phyloP scores from a whole-genome alignment of 2,888 invertebrate species.

The Furcula furcula region DNA sequence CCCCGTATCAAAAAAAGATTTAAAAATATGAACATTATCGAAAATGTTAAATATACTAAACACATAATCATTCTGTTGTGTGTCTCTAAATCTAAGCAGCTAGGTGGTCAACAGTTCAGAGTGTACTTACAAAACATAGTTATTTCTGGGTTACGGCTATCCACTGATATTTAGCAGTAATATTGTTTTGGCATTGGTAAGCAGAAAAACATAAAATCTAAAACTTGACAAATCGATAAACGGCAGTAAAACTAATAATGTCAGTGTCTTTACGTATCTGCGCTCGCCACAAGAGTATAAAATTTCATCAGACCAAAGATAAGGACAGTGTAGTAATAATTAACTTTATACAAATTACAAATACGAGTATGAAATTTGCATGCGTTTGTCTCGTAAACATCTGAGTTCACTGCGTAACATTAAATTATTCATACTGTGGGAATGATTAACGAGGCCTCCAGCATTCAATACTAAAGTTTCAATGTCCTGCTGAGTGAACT shows the following conservation, averaged over 20 bases:
- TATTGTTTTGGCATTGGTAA: too few species aligned
- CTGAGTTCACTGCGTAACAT: conserved; percentile 49
- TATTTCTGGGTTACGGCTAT: too few species aligned
- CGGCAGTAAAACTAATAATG: conserved; percentile 24
- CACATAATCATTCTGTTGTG: too few species aligned
- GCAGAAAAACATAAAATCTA: conserved; percentile 8
- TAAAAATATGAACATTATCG: too few species aligned
- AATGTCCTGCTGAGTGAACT: conserved; percentile 16
- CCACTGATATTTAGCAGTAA: too few species aligned
- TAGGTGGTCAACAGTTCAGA: too few species aligned
- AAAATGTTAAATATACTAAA: too few species aligned
- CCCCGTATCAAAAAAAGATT: too few species aligned
- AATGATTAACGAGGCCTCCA: conserved; percentile 33
- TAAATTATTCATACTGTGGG: conserved; percentile 34
- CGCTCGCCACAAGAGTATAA: conserved; percentile 41
- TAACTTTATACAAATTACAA: conserved; percentile 48
- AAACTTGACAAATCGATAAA: conserved; percentile 8
- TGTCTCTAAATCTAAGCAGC: too few species aligned
- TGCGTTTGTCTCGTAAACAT: conserved; percentile 49
- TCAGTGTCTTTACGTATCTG: conserved; percentile 25
- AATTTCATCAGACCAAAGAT: conserved; percentile 47
- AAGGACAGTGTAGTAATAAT: conserved; percentile 44
- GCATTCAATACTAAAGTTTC: conserved; percentile 19
- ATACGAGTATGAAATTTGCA: conserved; percentile 43
- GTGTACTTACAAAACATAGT: too few species aligned